Evolutionary conservation across 37 sponge, comb jelly and placozoan genomes (phyloP), one percentile per base, ranked within the genome.

Genomic region (Chondrilla cf. caribensis): DNA sequence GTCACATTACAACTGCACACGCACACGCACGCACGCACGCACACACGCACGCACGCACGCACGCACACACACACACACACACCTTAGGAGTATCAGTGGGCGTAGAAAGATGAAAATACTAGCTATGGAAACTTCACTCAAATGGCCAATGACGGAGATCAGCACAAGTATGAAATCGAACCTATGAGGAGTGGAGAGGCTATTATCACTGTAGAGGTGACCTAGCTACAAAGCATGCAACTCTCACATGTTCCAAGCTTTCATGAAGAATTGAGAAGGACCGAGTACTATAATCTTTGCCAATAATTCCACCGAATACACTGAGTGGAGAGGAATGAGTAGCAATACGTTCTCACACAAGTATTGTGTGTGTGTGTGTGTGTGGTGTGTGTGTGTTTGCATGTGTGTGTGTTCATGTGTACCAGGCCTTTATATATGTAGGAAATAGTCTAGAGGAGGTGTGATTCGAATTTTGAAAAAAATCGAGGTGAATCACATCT

Each of bases 191-290:
- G 37, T 38, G 11, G 22, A 35, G 22, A 77, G n/a, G n/a, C n/a
- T n/a, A n/a, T n/a, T n/a, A n/a, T n/a, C n/a, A n/a, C n/a, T n/a
- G n/a, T n/a, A 32, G 60, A 47, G 51, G 51, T 47, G 51, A 14
- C 6, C 51, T 17, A 29, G 33, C n/a, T 5, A 67, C 5, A 67
- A 67, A 28, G 1, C 33, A 17, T 67, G 68, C 19, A 1, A 24
- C 18, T 89, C 87, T 82, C 55, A 93, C 91, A 84, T 38, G 32
- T 94, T 88, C 92, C 95, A 88, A 15, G 84, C 42, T 31, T 86
- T 83, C 17, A 70, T 80, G 89, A 90, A 94, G 75, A 90, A 94
- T 2, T 80, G 51, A 58, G 40, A 17, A 1, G 82, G 87, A 9
- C 95, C 95, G 9, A 80, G 47, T 0, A 85, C 89, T 29, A 94